Evolutionary conservation across 1,140 invertebrate genomes (phyloP), one percentile per base, ranked within the genome.

Genomic region (Drosophila auraria): DNA sequence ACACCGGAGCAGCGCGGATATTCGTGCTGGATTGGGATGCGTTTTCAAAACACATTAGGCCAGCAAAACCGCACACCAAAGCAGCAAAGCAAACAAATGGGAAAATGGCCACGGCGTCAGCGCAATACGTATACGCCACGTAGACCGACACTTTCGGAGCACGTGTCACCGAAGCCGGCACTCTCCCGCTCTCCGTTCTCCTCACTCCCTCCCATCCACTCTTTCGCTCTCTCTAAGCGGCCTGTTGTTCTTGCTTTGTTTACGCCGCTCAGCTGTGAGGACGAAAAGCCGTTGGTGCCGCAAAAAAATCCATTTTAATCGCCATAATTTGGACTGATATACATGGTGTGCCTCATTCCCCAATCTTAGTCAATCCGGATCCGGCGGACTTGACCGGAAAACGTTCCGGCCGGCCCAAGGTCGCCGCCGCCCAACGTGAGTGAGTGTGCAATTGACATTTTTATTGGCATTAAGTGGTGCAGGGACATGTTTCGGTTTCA

Each of bases 81-180:
- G 42, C 27, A 56, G 17, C 44, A 25, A 49, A 23, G 27, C 40
- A 42, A 75, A 59, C 27, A 14, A 59, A 54, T 44, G 42, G 75
- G 38, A 89, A 87, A 83, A 87, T 87, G 83, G 84, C 80, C 63
- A 89, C 83, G 80, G 83, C 80, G 83, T 87, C 83, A 83, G 83
- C 83, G 84, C 83, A 87, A 89, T 87, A 87, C 72, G 83, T 87
- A 87, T 87, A 87, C 83, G 83, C 84, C 84, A 83, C 78, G 84
- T 87, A 62, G 70, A 38, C 73, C 78, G 77, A 62, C 78, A 84
- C 51, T 66, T 66, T 66, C 47, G 61, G 53, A 74, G 77, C 84
- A 87, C 81, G 83, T 87, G 84, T 61, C 70, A 74, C 30, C 40
- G 38, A 70, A 70, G 65, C 68, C 68, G 68, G 68, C 40, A 40